A percentile compares a stretch with the other conserved stretches of the same genome.
phyloP scores from a whole-genome alignment of 1,140 invertebrate genomes.

The Tetraneura akinire region DNA sequence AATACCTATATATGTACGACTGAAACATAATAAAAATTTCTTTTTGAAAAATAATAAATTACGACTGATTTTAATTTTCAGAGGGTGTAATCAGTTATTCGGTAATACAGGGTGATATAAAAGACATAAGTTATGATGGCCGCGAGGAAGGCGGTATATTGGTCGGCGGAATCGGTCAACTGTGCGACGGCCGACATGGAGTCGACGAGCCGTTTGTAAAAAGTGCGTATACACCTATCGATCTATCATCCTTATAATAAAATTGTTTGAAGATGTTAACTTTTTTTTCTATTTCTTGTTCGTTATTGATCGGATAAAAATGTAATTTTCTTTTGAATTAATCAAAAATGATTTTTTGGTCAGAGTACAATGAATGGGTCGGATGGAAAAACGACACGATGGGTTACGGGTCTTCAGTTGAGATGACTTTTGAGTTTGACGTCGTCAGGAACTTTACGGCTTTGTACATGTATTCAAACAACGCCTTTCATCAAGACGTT shows the following conservation, averaged over 20 bases:
- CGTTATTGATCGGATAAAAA: neutral
- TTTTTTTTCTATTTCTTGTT: neutral
- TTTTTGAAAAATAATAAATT: neutral
- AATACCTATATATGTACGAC: too few species aligned
- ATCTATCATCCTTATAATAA: too few species aligned
- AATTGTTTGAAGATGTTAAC: neutral
- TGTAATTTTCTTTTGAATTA: neutral
- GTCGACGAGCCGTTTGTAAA: slow-evolving; percentile 73
- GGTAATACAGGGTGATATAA: slow-evolving; percentile 67
- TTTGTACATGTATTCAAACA: slow-evolving; percentile 72
- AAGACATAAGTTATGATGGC: slow-evolving; percentile 68
- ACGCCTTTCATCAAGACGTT: slow-evolving; percentile 67
- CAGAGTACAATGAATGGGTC: slow-evolving; percentile 72
- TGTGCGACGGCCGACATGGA: slow-evolving; percentile 84
- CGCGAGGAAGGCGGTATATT: slow-evolving; percentile 62
- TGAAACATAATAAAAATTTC: neutral
- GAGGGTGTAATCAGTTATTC: slow-evolving; percentile 66
- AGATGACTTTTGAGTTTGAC: slow-evolving; percentile 77
- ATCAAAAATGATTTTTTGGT: neutral
- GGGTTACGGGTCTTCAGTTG: slow-evolving; percentile 64
- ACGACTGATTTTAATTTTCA: slow-evolving; percentile 57
- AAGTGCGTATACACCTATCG: too few species aligned
- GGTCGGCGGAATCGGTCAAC: slow-evolving; percentile 81
- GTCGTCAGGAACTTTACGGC: slow-evolving; percentile 73
- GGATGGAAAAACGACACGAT: slow-evolving; percentile 76